Evolutionary conservation across 2,113 vertebrate genomes (phyloP).

Genomic region (Erythrocercus mccallii): DNA sequence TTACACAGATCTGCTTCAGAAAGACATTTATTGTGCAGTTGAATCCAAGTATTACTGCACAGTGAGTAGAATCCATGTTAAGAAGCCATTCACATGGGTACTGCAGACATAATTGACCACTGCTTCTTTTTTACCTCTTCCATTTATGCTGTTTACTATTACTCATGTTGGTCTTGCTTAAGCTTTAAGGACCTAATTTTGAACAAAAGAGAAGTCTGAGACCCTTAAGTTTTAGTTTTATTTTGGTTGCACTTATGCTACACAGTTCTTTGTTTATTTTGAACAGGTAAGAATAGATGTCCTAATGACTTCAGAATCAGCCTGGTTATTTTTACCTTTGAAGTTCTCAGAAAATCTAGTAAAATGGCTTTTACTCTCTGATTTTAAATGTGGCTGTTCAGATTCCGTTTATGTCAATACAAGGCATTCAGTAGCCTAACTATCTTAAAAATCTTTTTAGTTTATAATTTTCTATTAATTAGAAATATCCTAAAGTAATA

Average conservation of each 20-base stretch:
- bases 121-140: not conserved
- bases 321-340: not conserved
- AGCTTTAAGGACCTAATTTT: not conserved
- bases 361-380: not conserved
- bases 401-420: not conserved
- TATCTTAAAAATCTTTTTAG: not conserved
- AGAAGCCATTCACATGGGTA: not conserved
- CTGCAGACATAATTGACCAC: not conserved
- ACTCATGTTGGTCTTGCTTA: not conserved
- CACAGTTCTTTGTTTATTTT: not conserved
- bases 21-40: slow-evolving; percentile 1
- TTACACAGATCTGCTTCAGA: slow-evolving; percentile 14
- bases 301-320: not conserved
- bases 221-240: not conserved
- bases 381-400: not conserved
- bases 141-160: not conserved
- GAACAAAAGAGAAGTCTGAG: not conserved
- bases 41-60: not conserved
- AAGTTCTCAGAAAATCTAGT: not conserved
- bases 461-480: not conserved
- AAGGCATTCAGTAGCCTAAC: not conserved
- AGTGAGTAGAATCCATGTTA: not conserved
- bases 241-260: not conserved
- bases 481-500: not conserved
- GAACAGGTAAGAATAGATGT: not conserved